Conservation (phyloP, 2,888 invertebrate genomes). For the Volucella bombylans region DNA sequence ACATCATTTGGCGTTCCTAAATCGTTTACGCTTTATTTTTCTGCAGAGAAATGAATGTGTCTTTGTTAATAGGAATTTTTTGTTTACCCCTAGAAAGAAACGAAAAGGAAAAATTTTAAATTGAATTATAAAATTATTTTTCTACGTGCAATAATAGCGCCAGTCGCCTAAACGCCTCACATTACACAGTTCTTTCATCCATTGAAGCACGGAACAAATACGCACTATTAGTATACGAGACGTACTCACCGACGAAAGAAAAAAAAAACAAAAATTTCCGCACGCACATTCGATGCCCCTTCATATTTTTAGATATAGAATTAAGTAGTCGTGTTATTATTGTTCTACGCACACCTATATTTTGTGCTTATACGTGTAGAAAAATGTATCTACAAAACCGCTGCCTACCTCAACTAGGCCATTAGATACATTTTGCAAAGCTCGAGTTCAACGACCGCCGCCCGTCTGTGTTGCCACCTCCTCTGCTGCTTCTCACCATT, state of each 20-base stretch:
- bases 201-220: conserved; percentile 17
- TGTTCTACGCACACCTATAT: conserved; percentile 68
- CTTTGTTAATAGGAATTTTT: conserved; percentile 12
- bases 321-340: conserved; percentile 59
- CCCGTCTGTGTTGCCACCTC: conserved; percentile 1
- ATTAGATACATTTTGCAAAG: conserved; percentile 70
- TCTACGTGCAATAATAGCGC: conserved; percentile 19
- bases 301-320: conserved; percentile 71
- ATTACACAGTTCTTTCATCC: conserved; percentile 24
- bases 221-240: conserved; percentile 24
- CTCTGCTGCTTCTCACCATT: conserved; percentile 1
- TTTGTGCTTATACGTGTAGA: conserved; percentile 38
- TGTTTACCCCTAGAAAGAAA: background rate
- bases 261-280: conserved; percentile 31
- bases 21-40: background rate
- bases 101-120: conserved; percentile 15
- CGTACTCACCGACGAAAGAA: conserved; percentile 15
- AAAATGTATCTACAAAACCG: conserved; percentile 56
- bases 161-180: conserved; percentile 7
- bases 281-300: conserved; percentile 71
- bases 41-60: conserved; percentile 7
- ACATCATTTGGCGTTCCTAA: conserved; percentile 42
- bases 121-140: conserved; percentile 1
- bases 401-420: conserved; percentile 74
- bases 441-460: conserved; percentile 64